A percentile compares a stretch with the other conserved stretches of the same genome.
Evolutionary conservation across 2,797 vertebrate species (phyloP).

Genomic region (Arctocebus calabarensis): DNA sequence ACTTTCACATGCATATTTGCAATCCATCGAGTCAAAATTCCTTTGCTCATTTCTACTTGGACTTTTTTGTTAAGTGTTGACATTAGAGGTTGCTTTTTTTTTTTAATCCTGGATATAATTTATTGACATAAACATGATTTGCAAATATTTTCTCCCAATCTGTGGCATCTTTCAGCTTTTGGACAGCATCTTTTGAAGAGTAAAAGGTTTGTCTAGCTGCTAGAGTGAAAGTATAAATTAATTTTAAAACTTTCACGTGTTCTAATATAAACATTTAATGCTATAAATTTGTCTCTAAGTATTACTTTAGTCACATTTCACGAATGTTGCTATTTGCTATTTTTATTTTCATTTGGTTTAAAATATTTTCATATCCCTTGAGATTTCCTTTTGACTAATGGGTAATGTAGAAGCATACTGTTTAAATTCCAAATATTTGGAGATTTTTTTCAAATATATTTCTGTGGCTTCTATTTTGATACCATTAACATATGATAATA

Average conservation of each 20-base stretch:
- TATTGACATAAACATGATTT: background rate
- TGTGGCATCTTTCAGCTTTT: background rate
- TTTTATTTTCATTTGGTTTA: background rate
- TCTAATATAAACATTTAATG: background rate
- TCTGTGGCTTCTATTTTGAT: background rate
- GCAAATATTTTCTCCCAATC: background rate
- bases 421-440: background rate
- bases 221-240: background rate
- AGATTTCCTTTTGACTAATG: background rate
- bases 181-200: background rate
- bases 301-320: background rate
- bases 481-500: background rate
- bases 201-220: background rate
- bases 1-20: background rate
- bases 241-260: background rate
- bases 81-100: background rate
- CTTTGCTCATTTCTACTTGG: background rate
- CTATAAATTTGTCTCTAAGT: background rate
- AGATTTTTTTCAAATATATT: background rate
- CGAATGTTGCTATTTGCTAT: background rate
- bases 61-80: background rate
- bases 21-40: background rate
- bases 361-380: background rate
- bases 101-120: background rate
- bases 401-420: background rate